Conservation (phyloP, 2,888 invertebrate species). For the Nesidiocoris tenuis region DNA sequence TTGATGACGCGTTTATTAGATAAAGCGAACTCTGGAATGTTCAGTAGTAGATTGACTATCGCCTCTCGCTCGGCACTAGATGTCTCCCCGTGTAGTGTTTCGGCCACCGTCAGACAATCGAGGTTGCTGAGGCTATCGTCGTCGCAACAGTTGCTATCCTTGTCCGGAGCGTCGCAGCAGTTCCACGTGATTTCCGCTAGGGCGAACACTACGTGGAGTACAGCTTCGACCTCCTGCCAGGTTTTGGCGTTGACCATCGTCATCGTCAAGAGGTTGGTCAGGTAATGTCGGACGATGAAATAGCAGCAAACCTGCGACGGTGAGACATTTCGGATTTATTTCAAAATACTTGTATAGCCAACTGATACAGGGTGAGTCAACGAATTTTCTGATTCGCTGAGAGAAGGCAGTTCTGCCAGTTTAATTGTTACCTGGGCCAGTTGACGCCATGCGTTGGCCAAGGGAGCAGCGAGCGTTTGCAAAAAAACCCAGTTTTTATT, state of each 20-base stretch:
- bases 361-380: too few species aligned
- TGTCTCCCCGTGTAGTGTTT: background rate
- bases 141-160: background rate
- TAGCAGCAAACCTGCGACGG: conserved; percentile 85
- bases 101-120: background rate
- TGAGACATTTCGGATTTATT: too few species aligned
- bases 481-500: too few species aligned
- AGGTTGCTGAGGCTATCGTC: background rate
- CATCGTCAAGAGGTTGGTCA: conserved; percentile 68
- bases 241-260: conserved; percentile 60
- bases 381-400: too few species aligned
- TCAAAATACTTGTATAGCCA: too few species aligned
- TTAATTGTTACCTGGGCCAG: too few species aligned
- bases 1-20: conserved; percentile 64
- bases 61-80: conserved; percentile 13
- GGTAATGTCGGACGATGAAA: conserved; percentile 72
- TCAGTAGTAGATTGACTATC: conserved; percentile 42
- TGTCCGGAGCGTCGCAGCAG: conserved; percentile 34
- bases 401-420: too few species aligned
- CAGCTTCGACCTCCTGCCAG: conserved; percentile 63
- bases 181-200: conserved; percentile 62
- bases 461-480: too few species aligned
- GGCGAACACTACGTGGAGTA: conserved; percentile 66
- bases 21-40: conserved; percentile 37
- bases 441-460: too few species aligned